A percentile compares a stretch with the other conserved stretches of the same genome.
Conservation (phyloP, 2,113 vertebrate species). For the Silurus glanis region DNA sequence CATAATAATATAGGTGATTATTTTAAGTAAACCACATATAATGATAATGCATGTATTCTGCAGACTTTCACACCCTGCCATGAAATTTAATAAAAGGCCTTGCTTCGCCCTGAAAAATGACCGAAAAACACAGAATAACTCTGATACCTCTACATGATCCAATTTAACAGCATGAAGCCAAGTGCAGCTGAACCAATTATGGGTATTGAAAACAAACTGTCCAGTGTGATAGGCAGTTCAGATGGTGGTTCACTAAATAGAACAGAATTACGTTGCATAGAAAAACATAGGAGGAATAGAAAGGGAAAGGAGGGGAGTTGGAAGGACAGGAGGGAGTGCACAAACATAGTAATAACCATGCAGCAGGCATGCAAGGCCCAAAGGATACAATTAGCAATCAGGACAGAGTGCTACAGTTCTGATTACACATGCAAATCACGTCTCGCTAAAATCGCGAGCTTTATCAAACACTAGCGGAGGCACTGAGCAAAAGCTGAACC, state of each 20-base stretch:
- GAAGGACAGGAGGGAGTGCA: slow-evolving; percentile 4
- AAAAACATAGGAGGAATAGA: slow-evolving; percentile 13
- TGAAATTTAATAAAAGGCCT: slow-evolving; percentile 14
- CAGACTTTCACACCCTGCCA: neutral
- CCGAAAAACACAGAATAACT: neutral
- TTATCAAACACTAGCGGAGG: slow-evolving; percentile 49
- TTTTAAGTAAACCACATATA: neutral
- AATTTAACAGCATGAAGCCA: slow-evolving; percentile 21
- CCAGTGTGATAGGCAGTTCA: slow-evolving; percentile 38
- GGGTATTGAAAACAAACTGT: slow-evolving; percentile 29
- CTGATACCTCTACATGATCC: slow-evolving; percentile 11
- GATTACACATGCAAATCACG: slow-evolving; percentile 52
- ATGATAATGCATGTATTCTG: neutral
- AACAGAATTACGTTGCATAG: slow-evolving; percentile 44
- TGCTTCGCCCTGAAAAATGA: slow-evolving; percentile 5
- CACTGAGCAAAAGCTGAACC: slow-evolving; percentile 32
- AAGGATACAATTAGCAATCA: slow-evolving; percentile 59
- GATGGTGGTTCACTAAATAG: slow-evolving; percentile 39
- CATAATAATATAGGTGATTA: neutral
- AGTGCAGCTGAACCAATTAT: slow-evolving; percentile 20
- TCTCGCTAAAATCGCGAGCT: slow-evolving; percentile 39
- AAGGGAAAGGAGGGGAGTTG: neutral
- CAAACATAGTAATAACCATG: slow-evolving; percentile 49
- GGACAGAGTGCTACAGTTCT: slow-evolving; percentile 39
- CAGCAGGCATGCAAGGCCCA: slow-evolving; percentile 47